These are phyloP conservation scores for Hypotaenidia okinawae DNA, from an alignment of 2,797 vertebrate species.

Conservation along the genomic window DNA sequence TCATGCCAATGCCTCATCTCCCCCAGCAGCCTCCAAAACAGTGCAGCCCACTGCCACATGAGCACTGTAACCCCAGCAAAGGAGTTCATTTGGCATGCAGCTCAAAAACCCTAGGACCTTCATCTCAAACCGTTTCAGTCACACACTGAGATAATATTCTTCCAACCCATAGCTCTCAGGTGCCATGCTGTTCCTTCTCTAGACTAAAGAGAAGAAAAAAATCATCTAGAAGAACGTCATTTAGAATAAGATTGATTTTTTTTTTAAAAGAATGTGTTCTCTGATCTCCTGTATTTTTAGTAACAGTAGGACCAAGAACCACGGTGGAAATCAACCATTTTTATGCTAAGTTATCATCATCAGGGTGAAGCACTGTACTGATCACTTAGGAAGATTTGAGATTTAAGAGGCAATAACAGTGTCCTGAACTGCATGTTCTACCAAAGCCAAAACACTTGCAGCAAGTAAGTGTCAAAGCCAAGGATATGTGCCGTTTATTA, in stretches of 20 bases:
- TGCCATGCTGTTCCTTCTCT: not conserved
- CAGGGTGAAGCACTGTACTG: not conserved
- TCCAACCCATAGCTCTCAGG: not conserved
- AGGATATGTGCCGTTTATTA: constrained; percentile 41
- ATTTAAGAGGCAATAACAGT: not conserved
- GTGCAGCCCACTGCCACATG: not conserved
- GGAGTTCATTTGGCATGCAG: not conserved
- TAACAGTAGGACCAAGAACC: not conserved
- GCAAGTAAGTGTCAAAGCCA: constrained; percentile 39
- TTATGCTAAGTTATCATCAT: constrained; percentile 6
- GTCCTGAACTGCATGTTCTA: constrained; percentile 28
- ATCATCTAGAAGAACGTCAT: not conserved
- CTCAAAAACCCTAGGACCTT: not conserved
- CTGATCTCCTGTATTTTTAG: constrained; percentile 29
- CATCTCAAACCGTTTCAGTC: not conserved
- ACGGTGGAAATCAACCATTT: not conserved
- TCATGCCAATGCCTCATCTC: not conserved
- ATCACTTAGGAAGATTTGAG: constrained; percentile 35
- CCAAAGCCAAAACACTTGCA: constrained; percentile 22
- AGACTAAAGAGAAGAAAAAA: not conserved
- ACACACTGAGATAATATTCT: not conserved
- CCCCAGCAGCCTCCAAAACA: not conserved
- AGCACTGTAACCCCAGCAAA: not conserved
- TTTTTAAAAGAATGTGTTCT: not conserved
- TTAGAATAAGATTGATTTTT: not conserved